phyloP scores from a whole-genome alignment of 2,888 invertebrate genomes.

The Opisthograptis luteolata region DNA sequence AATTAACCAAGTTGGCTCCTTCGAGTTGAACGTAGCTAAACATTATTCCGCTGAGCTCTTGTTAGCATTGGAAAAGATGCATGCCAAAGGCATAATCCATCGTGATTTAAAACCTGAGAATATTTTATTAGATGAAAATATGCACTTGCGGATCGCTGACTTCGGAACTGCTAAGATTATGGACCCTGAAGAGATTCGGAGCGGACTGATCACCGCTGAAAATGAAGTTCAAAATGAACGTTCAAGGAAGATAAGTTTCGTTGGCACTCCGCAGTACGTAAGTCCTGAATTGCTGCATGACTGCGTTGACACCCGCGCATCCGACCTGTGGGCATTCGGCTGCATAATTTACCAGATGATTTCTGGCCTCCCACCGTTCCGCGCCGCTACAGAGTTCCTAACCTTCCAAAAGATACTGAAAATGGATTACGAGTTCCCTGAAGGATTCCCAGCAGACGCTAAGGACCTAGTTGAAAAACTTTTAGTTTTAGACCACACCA shows the following conservation, averaged over 20 bases:
- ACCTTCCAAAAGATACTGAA: constrained; percentile 98
- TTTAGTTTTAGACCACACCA: constrained; percentile 90
- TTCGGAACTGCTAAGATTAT: constrained; percentile 98
- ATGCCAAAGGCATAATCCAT: constrained; percentile 94
- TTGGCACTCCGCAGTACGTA: constrained; percentile 99
- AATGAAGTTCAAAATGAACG: constrained; percentile 73
- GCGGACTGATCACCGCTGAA: constrained; percentile 49
- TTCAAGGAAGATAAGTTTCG: constrained; percentile 92
- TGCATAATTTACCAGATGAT: constrained; percentile 99
- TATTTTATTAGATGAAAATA: constrained; percentile 96
- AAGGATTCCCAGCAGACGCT: constrained; percentile 94
- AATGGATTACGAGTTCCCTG: constrained; percentile 95
- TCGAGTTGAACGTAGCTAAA: constrained; percentile 94
- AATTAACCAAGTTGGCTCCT: constrained; percentile 95
- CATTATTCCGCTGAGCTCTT: constrained; percentile 98
- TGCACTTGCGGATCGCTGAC: constrained; percentile 98
- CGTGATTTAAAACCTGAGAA: constrained; percentile 99
- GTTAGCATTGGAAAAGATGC: constrained; percentile 95
- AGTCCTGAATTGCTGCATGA: constrained; percentile 97
- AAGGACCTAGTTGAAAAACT: constrained; percentile 94
- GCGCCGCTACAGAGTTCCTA: constrained; percentile 96
- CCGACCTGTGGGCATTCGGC: constrained; percentile 98
- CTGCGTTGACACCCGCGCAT: constrained; percentile 89
- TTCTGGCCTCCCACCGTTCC: constrained; percentile 95
- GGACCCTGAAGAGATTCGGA: constrained; percentile 63